Conservation (phyloP, 2,113 vertebrate genomes). For the Oreochromis tanganicae region DNA sequence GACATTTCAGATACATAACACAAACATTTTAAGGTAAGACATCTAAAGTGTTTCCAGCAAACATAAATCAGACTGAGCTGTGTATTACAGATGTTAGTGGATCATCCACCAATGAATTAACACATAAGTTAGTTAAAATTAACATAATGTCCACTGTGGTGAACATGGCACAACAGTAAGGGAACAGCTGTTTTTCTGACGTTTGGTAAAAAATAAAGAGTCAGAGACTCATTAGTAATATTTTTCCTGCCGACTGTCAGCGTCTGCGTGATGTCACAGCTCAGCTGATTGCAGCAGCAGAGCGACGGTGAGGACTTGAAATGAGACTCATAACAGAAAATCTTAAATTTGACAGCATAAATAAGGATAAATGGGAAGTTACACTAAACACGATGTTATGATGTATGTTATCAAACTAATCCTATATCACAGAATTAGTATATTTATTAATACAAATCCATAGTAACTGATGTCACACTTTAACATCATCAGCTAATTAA, state of each 20-base stretch:
- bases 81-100: neutral
- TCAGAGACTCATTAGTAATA: neutral
- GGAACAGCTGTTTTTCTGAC: neutral
- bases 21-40: neutral
- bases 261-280: neutral
- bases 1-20: neutral
- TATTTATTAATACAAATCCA: neutral
- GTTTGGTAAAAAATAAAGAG: neutral
- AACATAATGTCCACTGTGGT: neutral
- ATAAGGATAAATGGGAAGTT: neutral
- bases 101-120: neutral
- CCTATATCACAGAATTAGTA: neutral
- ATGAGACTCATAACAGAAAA: neutral
- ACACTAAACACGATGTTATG: neutral
- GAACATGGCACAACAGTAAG: neutral
- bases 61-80: neutral
- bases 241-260: neutral
- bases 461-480: neutral
- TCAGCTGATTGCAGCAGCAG: neutral
- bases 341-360: neutral
- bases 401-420: neutral
- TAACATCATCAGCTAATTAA: neutral
- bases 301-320: accelerated
- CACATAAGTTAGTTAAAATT: neutral
- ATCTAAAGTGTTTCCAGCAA: accelerated